Conservation (phyloP, 2,888 invertebrate genomes). For the Chalcis sispes region DNA sequence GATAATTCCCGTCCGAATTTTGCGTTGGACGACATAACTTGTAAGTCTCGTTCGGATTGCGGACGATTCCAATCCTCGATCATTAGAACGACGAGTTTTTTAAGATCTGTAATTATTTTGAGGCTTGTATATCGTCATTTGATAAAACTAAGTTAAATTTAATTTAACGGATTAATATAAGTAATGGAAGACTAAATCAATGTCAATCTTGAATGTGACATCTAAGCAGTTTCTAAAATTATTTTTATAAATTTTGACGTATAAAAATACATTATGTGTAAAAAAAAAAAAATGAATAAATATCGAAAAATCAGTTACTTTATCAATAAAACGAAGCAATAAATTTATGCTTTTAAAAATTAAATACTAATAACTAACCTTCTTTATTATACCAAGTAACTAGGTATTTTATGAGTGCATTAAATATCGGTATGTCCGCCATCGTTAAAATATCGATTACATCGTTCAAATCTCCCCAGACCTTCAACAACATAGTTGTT, state of each 20-base stretch:
- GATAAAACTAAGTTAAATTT: too few species aligned
- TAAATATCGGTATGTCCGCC: conserved; percentile 35
- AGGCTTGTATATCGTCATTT: not conserved
- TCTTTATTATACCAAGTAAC: conserved; percentile 38
- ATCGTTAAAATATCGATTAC: conserved; percentile 45
- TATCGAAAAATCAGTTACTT: too few species aligned
- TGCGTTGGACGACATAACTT: conserved; percentile 26
- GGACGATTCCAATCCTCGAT: conserved; percentile 36
- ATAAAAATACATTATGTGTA: too few species aligned
- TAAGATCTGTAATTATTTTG: conserved; percentile 31
- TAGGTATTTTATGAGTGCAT: conserved; percentile 38
- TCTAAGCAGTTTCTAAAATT: too few species aligned
- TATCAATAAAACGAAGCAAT: too few species aligned
- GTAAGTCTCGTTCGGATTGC: conserved; percentile 9
- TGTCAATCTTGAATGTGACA: too few species aligned
- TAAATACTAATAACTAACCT: conserved; percentile 26
- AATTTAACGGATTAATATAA: not conserved
- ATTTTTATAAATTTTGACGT: too few species aligned
- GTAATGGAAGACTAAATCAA: not conserved
- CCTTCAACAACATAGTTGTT: conserved; percentile 27
- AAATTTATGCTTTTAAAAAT: too few species aligned
- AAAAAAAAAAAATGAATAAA: too few species aligned
- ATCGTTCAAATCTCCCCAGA: conserved; percentile 38
- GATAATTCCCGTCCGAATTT: conserved; percentile 39
- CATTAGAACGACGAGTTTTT: conserved; percentile 31